These are phyloP conservation scores for Scelioninae gen. 2 DNA, from an alignment of 2,888 invertebrate genomes.

Conservation along the genomic window DNA sequence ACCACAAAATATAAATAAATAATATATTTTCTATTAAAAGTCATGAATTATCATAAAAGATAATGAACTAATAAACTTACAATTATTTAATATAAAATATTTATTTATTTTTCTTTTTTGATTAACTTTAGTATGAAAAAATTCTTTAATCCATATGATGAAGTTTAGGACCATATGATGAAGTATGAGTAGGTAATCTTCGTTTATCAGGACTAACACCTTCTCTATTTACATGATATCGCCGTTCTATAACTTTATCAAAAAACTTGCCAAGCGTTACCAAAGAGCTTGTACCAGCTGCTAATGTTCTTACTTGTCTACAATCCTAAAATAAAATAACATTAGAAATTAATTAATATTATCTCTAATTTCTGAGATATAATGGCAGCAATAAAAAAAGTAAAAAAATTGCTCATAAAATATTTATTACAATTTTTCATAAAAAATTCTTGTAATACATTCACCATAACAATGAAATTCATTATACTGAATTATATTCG, in stretches of 20 bases:
- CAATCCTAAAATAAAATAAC: slow-evolving; percentile 77
- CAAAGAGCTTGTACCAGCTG: slow-evolving; percentile 96
- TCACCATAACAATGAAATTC: too few species aligned
- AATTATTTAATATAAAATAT: slow-evolving; percentile 5
- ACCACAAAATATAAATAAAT: too few species aligned
- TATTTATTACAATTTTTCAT: too few species aligned
- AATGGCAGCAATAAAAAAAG: too few species aligned
- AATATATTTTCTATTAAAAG: too few species aligned
- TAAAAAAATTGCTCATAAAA: too few species aligned
- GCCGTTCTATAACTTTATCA: slow-evolving; percentile 86
- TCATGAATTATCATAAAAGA: too few species aligned
- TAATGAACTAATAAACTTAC: not conserved
- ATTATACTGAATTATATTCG: too few species aligned
- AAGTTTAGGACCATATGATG: slow-evolving; percentile 73
- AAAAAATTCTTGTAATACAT: too few species aligned
- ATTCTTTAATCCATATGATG: slow-evolving; percentile 17
- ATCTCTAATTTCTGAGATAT: too few species aligned
- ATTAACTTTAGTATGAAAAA: not conserved
- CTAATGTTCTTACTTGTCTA: slow-evolving; percentile 83
- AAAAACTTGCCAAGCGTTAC: slow-evolving; percentile 96
- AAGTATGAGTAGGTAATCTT: slow-evolving; percentile 74
- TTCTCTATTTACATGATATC: slow-evolving; percentile 76
- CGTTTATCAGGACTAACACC: slow-evolving; percentile 78
- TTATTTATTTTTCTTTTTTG: too few species aligned
- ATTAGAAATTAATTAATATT: too few species aligned